phyloP scores from a whole-genome alignment of 2,797 vertebrate species.

The Amblyopsis hoosieri region DNA sequence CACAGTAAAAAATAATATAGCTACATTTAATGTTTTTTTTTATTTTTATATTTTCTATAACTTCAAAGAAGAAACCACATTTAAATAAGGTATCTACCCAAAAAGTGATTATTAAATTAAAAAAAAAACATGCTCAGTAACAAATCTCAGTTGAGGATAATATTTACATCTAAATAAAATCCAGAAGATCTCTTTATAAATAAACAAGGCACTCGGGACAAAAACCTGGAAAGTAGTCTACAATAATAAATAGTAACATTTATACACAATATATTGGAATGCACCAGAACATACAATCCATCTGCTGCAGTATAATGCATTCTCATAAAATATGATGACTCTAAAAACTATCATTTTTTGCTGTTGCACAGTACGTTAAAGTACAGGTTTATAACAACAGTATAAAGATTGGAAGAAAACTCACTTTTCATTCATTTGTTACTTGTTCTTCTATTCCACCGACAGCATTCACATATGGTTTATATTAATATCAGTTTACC shows the following conservation, averaged over 20 bases:
- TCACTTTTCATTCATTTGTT: not conserved
- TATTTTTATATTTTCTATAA: slow-evolving; percentile 24
- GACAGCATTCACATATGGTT: not conserved
- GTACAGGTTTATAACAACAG: not conserved
- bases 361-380: not conserved
- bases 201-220: slow-evolving; percentile 25
- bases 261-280: not conserved
- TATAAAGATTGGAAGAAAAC: not conserved
- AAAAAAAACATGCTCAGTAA: slow-evolving; percentile 1
- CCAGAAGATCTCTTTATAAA: not conserved
- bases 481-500: not conserved
- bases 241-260: not conserved
- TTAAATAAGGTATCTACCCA: not conserved
- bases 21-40: slow-evolving; percentile 31
- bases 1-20: slow-evolving; percentile 17
- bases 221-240: not conserved
- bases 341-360: not conserved
- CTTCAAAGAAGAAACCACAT: slow-evolving; percentile 17
- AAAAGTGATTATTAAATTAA: not conserved
- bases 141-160: not conserved
- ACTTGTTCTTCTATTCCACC: not conserved
- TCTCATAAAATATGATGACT: slow-evolving; percentile 2
- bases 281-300: not conserved
- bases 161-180: slow-evolving; percentile 44
- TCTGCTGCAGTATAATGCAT: not conserved